phyloP scores from a whole-genome alignment of 2,888 invertebrate species.

The Andrena bicolor region DNA sequence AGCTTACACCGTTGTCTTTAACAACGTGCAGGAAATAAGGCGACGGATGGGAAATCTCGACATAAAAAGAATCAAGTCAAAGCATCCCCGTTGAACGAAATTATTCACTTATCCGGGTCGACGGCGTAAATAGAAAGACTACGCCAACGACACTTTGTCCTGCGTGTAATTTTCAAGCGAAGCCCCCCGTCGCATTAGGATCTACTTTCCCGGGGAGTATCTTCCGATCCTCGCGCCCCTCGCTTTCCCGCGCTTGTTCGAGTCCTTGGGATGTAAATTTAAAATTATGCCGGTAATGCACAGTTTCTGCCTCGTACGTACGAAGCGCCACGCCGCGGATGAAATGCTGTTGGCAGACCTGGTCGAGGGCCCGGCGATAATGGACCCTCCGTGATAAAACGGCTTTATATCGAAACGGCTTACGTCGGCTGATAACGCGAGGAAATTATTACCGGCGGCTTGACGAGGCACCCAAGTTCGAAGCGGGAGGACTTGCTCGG shows the following conservation, averaged over 20 bases:
- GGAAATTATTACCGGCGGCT: slow-evolving; percentile 73
- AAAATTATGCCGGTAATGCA: slow-evolving; percentile 80
- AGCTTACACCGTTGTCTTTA: no score
- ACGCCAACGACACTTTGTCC: slow-evolving; percentile 50
- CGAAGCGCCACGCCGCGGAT: slow-evolving; percentile 63
- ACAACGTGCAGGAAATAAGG: no score
- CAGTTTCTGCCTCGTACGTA: slow-evolving; percentile 74
- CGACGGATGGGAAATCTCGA: not conserved
- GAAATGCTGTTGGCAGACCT: slow-evolving; percentile 60
- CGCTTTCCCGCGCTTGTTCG: no score
- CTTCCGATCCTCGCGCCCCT: slow-evolving; percentile 6
- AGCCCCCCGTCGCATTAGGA: slow-evolving; percentile 12
- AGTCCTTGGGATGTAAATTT: slow-evolving; percentile 75
- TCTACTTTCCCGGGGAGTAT: slow-evolving; percentile 37
- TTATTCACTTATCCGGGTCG: not conserved
- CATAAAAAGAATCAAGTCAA: not conserved
- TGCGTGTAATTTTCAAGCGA: slow-evolving; percentile 30
- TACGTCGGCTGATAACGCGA: slow-evolving; percentile 64
- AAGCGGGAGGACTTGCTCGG: not conserved
- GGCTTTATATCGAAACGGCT: slow-evolving; percentile 77
- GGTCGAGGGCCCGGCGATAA: slow-evolving; percentile 73
- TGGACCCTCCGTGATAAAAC: slow-evolving; percentile 82
- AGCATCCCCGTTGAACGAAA: not conserved
- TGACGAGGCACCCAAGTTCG: slow-evolving; percentile 62
- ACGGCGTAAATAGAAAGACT: slow-evolving; percentile 46